These are phyloP conservation scores for Papilio polytes DNA, from an alignment of 1,140 invertebrate genomes.

Conservation along the genomic window DNA sequence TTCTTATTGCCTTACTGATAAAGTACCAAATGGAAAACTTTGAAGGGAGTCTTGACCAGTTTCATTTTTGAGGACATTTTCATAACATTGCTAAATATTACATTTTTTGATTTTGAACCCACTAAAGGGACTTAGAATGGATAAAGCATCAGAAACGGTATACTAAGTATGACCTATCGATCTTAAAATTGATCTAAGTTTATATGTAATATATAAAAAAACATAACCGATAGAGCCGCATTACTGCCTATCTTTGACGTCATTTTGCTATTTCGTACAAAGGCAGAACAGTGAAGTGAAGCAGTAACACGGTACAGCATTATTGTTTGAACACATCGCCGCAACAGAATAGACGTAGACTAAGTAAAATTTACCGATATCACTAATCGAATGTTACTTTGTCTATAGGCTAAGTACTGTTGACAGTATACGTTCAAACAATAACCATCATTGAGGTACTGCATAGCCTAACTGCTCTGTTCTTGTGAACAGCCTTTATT, in stretches of 20 bases:
- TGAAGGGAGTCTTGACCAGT: background rate
- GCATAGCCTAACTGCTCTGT: background rate
- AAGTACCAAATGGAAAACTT: background rate
- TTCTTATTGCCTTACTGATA: background rate
- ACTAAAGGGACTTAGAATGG: background rate
- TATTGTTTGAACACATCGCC: background rate
- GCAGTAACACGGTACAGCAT: background rate
- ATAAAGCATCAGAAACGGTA: background rate
- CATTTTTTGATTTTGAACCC: background rate
- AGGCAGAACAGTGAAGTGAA: background rate
- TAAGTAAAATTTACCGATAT: too few species aligned
- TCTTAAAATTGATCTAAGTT: background rate
- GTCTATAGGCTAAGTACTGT: too few species aligned
- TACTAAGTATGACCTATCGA: background rate
- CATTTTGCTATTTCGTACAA: conserved; percentile 8
- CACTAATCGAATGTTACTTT: too few species aligned
- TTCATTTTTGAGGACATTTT: too few species aligned
- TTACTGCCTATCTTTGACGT: conserved; percentile 38
- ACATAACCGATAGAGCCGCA: conserved; percentile 52
- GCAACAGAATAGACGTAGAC: background rate
- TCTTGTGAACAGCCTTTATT: background rate
- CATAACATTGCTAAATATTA: too few species aligned
- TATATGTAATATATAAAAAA: background rate
- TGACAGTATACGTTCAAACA: background rate
- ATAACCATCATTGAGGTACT: background rate